A percentile compares a stretch with the other conserved stretches of the same genome.
Evolutionary conservation across 2,888 invertebrate species (phyloP).

Genomic region (Agrochola circellaris): DNA sequence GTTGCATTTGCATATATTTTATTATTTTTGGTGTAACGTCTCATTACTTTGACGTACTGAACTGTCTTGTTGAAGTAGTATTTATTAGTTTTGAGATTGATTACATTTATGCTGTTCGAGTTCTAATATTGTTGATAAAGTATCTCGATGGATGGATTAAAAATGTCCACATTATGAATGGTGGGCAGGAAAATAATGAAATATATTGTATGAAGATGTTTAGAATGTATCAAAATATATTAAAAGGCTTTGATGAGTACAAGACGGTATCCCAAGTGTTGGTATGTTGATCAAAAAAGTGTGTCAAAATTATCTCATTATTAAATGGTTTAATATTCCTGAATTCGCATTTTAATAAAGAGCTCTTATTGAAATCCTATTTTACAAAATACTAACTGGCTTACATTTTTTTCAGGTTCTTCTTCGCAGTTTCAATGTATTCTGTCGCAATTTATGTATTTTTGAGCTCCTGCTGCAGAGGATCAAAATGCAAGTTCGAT

Average conservation of each 20-base stretch:
- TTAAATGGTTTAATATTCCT: background rate
- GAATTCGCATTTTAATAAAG: background rate
- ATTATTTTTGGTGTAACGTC: background rate
- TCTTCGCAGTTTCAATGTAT: constrained; percentile 3
- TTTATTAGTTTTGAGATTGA: constrained; percentile 22
- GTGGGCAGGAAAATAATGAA: background rate
- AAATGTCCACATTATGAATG: background rate
- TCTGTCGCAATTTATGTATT: constrained; percentile 14
- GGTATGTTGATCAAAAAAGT: constrained; percentile 33
- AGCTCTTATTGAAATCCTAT: too few relatives aligned
- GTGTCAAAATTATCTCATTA: background rate
- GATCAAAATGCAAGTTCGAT: background rate
- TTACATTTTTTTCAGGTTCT: background rate
- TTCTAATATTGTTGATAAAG: constrained; percentile 29
- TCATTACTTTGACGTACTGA: background rate
- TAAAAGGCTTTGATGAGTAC: constrained; percentile 41
- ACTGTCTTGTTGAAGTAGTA: background rate
- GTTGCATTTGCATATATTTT: background rate
- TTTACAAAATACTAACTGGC: background rate
- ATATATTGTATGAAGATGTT: background rate
- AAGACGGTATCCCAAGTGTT: constrained; percentile 37
- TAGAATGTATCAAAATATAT: constrained; percentile 31
- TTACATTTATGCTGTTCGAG: constrained; percentile 22
- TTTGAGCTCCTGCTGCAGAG: constrained; percentile 11
- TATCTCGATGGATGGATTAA: constrained; percentile 21